Conservation (phyloP, 1,140 invertebrate genomes). For the Eurytemora carolleeae region DNA sequence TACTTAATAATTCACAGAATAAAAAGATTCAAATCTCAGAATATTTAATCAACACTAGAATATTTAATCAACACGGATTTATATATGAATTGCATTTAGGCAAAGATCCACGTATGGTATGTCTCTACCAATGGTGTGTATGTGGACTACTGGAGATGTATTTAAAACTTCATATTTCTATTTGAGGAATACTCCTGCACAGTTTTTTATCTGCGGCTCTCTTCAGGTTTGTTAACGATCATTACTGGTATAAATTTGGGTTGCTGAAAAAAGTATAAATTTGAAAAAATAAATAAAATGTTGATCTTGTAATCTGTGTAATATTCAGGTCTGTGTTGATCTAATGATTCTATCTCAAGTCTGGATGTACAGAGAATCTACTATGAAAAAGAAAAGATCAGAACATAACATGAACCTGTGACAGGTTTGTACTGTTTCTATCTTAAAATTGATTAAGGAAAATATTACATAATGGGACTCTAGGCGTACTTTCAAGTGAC, state of each 20-base stretch:
- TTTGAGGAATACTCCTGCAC: constrained; percentile 60
- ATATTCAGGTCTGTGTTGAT: constrained; percentile 39
- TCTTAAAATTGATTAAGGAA: too few species aligned
- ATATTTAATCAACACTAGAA: constrained; percentile 2
- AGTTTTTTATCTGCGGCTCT: constrained; percentile 86
- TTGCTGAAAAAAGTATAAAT: too few species aligned
- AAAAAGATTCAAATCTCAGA: constrained; percentile 12
- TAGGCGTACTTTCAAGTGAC: too few species aligned
- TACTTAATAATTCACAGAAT: too few species aligned
- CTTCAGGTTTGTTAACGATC: constrained; percentile 74
- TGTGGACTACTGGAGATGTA: constrained; percentile 81
- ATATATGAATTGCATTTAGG: constrained; percentile 1
- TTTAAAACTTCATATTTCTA: constrained; percentile 96
- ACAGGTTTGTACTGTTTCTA: too few species aligned
- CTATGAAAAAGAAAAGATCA: constrained; percentile 3
- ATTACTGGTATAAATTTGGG: too few species aligned
- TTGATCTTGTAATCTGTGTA: too few species aligned
- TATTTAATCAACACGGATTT: background rate
- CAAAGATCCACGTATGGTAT: constrained; percentile 21
- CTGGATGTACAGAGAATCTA: constrained; percentile 28
- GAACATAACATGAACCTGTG: background rate
- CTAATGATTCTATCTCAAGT: constrained; percentile 62
- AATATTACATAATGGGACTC: too few species aligned
- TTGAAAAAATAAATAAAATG: too few species aligned
- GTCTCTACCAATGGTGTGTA: constrained; percentile 64